Evolutionary conservation across 2,888 invertebrate genomes (phyloP).

Genomic region (Augochlorella aurata): DNA sequence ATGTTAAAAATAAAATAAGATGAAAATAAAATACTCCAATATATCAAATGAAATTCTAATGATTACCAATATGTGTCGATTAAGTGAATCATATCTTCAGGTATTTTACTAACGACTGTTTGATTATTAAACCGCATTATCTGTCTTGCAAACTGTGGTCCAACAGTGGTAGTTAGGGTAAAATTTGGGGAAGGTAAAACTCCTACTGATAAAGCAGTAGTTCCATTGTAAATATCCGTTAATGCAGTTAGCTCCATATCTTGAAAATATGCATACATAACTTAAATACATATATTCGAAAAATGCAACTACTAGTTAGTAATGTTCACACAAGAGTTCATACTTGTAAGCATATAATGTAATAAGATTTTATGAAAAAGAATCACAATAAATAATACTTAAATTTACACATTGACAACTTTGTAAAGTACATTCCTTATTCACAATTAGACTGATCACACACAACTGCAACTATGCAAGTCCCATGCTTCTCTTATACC

Average conservation of each 20-base stretch:
- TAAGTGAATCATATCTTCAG: conserved; percentile 89
- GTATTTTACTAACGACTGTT: conserved; percentile 90
- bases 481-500: conserved; percentile 51
- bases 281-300: not conserved
- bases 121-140: conserved; percentile 84
- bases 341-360: not conserved
- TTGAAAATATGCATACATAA: conserved; percentile 10
- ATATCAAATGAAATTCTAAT: not conserved
- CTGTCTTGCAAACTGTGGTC: conserved; percentile 75
- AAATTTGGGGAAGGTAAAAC: conserved; percentile 4
- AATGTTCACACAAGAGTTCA: not conserved
- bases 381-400: not conserved
- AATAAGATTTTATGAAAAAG: not conserved
- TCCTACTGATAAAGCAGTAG: conserved; percentile 8
- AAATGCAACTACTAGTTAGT: not conserved
- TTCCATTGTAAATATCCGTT: conserved; percentile 9
- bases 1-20: conserved; percentile 39
- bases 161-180: conserved; percentile 57
- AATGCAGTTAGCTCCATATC: conserved; percentile 16
- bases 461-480: conserved; percentile 19
- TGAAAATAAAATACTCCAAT: not conserved
- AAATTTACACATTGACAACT: conserved; percentile 23
- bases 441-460: not conserved
- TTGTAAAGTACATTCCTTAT: not conserved
- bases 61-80: conserved; percentile 85